Conservation (phyloP, 2,113 vertebrate genomes). For the Bambusicola thoracicus region DNA sequence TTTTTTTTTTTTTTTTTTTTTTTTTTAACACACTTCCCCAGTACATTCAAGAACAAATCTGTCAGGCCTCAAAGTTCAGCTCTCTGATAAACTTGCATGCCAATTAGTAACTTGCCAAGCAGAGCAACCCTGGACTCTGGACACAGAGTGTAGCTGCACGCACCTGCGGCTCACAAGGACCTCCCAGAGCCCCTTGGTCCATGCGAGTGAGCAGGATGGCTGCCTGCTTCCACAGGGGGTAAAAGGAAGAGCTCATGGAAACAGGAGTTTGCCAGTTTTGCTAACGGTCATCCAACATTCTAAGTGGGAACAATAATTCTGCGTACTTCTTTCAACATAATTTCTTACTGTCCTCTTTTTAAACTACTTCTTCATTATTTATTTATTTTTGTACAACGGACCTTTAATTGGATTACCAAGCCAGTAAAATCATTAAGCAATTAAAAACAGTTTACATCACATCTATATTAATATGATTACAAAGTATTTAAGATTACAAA, state of each 20-base stretch:
- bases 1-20: no score
- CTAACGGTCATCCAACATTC: neutral
- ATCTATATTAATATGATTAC: neutral
- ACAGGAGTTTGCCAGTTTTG: neutral
- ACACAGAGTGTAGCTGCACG: neutral
- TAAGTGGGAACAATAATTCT: neutral
- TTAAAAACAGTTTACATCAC: neutral
- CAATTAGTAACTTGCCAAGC: constrained; percentile 19
- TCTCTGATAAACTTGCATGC: neutral
- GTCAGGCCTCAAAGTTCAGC: neutral
- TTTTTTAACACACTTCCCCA: neutral
- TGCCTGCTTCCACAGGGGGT: neutral
- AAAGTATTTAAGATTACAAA: neutral
- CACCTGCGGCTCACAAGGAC: neutral
- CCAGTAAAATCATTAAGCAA: neutral
- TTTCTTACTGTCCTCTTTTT: neutral
- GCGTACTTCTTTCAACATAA: neutral
- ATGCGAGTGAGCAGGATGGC: neutral
- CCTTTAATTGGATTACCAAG: neutral
- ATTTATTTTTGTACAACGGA: neutral
- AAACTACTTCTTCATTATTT: neutral
- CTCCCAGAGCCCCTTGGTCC: neutral
- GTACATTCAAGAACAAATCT: neutral
- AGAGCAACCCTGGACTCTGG: neutral
- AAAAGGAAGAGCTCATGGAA: neutral